Percentiles rank a stretch among this genome's conserved stretches.
These are phyloP conservation scores for Conus canariensis DNA, from an alignment of 2,888 invertebrate genomes.

Conservation along the genomic window DNA sequence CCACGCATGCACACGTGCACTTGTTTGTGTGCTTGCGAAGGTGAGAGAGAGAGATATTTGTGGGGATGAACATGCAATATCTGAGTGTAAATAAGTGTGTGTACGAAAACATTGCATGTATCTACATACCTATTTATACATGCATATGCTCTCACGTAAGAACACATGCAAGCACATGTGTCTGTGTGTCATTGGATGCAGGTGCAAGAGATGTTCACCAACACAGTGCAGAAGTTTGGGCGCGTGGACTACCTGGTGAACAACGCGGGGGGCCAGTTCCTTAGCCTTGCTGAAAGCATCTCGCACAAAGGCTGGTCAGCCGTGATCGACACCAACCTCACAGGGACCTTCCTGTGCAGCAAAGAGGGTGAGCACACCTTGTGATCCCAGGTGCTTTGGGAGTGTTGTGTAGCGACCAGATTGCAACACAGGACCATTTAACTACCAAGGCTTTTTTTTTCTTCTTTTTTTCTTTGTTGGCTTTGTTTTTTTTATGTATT, in stretches of 20 bases:
- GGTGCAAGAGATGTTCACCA: slow-evolving; percentile 74
- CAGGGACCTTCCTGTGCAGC: slow-evolving; percentile 81
- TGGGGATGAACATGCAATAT: background rate
- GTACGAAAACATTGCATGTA: too few species aligned
- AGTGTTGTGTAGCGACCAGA: too few species aligned
- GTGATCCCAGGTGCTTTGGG: background rate
- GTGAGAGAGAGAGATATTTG: too few species aligned
- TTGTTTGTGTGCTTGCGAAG: background rate
- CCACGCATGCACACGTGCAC: background rate
- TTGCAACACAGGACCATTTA: too few species aligned
- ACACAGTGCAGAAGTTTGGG: slow-evolving; percentile 77
- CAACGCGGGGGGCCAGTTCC: slow-evolving; percentile 81
- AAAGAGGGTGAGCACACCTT: slow-evolving; percentile 76
- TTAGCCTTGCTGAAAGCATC: slow-evolving; percentile 77
- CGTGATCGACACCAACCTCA: slow-evolving; percentile 81
- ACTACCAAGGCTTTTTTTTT: too few species aligned
- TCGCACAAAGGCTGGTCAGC: slow-evolving; percentile 81
- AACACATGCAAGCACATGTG: background rate
- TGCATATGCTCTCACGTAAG: slow-evolving; percentile 31
- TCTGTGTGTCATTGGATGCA: slow-evolving; percentile 46
- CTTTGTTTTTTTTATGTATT: too few species aligned
- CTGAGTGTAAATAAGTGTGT: too few species aligned
- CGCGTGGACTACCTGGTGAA: slow-evolving; percentile 80
- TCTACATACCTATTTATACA: background rate
- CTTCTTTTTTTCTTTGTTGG: too few species aligned